Evolutionary conservation across 2,113 vertebrate genomes (phyloP).

Genomic region (Microcebus murinus): DNA sequence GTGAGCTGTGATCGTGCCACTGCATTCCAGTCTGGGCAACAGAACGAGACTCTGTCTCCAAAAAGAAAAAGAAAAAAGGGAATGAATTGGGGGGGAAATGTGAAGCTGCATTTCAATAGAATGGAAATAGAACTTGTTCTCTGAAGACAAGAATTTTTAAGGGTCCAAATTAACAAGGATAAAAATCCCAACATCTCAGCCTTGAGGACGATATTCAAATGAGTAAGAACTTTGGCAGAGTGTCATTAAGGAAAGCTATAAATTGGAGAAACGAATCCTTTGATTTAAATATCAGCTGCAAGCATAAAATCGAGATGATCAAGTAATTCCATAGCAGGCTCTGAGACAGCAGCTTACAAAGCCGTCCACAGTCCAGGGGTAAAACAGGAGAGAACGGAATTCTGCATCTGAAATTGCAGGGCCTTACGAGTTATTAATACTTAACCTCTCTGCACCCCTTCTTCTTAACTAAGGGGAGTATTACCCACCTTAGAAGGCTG

Average conservation of each 20-base stretch:
- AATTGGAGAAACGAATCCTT: background rate
- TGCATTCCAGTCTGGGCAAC: too few relatives aligned
- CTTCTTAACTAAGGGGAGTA: background rate
- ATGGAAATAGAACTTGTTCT: background rate
- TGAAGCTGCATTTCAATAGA: background rate
- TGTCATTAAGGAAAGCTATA: background rate
- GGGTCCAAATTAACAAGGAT: background rate
- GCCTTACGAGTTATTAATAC: too few relatives aligned
- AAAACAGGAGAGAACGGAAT: background rate
- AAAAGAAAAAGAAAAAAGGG: too few relatives aligned
- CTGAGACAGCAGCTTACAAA: background rate
- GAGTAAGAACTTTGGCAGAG: background rate
- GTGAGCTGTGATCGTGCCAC: too few relatives aligned
- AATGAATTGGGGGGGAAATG: too few relatives aligned
- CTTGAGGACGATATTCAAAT: background rate
- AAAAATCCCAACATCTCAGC: background rate
- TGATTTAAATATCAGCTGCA: background rate
- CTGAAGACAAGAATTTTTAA: background rate
- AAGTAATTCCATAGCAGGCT: accelerated
- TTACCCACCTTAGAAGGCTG: background rate
- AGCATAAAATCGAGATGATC: accelerated
- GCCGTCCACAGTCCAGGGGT: background rate
- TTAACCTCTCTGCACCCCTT: accelerated
- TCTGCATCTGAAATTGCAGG: background rate
- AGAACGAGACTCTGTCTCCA: too few relatives aligned